These are phyloP conservation scores for Bathynomus jamesi DNA, from an alignment of 1,140 invertebrate genomes.

Conservation along the genomic window DNA sequence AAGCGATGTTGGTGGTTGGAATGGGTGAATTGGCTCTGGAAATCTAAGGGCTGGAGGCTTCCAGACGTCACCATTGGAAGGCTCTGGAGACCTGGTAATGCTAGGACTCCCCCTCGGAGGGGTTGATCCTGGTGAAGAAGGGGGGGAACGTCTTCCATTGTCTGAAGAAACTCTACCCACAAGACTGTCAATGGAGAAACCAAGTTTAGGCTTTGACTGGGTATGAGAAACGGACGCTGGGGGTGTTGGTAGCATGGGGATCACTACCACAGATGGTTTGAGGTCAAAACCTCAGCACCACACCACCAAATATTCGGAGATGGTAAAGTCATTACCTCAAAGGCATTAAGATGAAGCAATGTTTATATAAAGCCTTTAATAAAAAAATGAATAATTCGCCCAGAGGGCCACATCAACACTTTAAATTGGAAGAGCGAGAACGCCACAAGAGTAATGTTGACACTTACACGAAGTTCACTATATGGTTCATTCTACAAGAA, in stretches of 20 bases:
- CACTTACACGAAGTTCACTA: neutral
- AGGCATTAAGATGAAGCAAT: too few relatives aligned
- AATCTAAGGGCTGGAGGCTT: neutral
- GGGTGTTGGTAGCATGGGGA: neutral
- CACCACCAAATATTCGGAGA: too few relatives aligned
- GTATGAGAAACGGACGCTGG: neutral
- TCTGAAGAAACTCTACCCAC: too few relatives aligned
- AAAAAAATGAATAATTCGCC: neutral
- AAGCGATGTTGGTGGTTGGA: neutral
- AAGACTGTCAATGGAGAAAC: conserved; percentile 11
- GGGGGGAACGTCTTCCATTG: neutral
- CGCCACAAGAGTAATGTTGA: neutral
- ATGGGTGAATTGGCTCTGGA: neutral
- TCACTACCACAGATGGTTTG: too few relatives aligned
- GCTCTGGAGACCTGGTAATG: neutral
- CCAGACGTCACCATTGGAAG: neutral
- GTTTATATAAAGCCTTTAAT: neutral
- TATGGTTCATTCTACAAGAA: neutral
- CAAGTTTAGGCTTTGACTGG: conserved; percentile 2
- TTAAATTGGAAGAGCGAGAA: neutral
- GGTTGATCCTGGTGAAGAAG: neutral
- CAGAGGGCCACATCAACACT: neutral
- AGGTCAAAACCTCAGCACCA: too few relatives aligned
- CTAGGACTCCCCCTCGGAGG: neutral
- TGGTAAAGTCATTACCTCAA: too few relatives aligned